A percentile compares a stretch with the other conserved stretches of the same genome.
Conservation (phyloP, 2,888 invertebrate genomes). For the Conomelus anceps region DNA sequence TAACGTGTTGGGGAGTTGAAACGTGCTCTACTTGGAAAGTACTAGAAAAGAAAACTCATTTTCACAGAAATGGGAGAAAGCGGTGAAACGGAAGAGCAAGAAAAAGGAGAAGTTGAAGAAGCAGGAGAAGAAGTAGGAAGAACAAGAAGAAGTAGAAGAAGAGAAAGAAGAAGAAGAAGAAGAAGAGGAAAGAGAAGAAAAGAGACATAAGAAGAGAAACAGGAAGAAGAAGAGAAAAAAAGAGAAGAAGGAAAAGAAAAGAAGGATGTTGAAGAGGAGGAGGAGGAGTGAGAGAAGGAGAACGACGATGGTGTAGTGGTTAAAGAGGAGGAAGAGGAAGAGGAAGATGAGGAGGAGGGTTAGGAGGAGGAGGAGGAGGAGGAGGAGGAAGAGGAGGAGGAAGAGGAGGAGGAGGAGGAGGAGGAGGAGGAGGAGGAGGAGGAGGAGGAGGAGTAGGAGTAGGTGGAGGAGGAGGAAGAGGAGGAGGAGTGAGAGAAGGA, state of each 20-base stretch:
- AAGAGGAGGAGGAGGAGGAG: too few species aligned
- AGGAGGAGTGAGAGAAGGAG: not conserved
- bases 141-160: not conserved
- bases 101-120: not conserved
- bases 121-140: not conserved
- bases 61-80: too few species aligned
- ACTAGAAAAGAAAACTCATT: too few species aligned
- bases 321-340: not conserved
- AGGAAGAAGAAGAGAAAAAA: not conserved
- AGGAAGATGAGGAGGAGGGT: not conserved
- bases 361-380: too few species aligned
- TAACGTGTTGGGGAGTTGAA: not conserved
- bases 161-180: not conserved
- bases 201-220: not conserved
- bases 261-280: not conserved
- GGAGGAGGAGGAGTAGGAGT: too few species aligned
- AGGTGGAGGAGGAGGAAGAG: too few species aligned
- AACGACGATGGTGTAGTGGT: not conserved
- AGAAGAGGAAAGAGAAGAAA: not conserved
- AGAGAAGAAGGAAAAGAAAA: not conserved
- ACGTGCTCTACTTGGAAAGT: too few species aligned
- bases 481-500: too few species aligned
- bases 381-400: too few species aligned
- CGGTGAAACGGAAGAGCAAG: not conserved
- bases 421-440: too few species aligned